Evolutionary conservation across 2,888 invertebrate genomes (phyloP).

Genomic region (Hydropsyche betteni): DNA sequence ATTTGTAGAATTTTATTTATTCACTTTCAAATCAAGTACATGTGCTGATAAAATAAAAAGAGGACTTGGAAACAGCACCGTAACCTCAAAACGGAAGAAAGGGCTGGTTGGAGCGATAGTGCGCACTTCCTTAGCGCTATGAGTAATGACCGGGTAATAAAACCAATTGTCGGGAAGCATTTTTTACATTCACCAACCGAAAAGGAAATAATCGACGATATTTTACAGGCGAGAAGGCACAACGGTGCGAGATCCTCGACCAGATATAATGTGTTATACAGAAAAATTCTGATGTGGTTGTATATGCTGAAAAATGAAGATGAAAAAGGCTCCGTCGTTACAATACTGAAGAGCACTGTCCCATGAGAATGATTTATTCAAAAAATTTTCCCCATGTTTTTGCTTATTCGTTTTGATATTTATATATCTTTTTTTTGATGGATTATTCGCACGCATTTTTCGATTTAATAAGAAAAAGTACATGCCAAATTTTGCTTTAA

Average conservation of each 20-base stretch:
- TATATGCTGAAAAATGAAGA: conserved; percentile 31
- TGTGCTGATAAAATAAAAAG: no score
- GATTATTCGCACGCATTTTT: no score
- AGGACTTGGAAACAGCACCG: no score
- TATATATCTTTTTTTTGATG: no score
- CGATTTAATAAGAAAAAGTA: no score
- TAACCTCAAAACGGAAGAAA: not conserved
- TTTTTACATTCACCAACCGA: conserved; percentile 42
- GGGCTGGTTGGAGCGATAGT: conserved; percentile 40
- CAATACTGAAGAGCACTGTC: not conserved
- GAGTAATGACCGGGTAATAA: conserved; percentile 50
- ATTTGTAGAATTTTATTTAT: no score
- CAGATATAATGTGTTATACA: conserved; percentile 9
- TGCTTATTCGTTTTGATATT: no score
- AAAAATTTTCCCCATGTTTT: no score
- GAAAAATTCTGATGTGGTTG: no score
- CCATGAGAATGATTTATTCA: no score
- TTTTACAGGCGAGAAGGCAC: conserved; percentile 40
- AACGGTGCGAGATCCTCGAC: conserved; percentile 25
- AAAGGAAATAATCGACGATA: conserved; percentile 48
- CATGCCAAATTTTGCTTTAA: no score
- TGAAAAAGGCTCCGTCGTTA: conserved; percentile 2
- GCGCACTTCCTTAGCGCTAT: conserved; percentile 43
- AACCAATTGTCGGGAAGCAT: conserved; percentile 49
- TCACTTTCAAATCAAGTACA: no score